Conservation (phyloP, 2,797 vertebrate genomes). For the Sebastes hubbsi region DNA sequence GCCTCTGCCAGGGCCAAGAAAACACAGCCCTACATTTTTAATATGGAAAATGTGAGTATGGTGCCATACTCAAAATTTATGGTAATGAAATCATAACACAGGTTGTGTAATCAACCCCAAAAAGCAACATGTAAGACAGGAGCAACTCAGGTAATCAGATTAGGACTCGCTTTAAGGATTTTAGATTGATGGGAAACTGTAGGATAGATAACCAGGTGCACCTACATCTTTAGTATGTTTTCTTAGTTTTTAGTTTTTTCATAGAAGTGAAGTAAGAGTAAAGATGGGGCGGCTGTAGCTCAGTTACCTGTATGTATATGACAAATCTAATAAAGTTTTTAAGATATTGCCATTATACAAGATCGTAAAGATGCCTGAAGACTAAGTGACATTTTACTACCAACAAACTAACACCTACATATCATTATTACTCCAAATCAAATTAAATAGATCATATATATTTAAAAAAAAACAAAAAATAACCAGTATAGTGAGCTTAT, state of each 20-base stretch:
- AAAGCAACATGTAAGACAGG: conserved; percentile 10
- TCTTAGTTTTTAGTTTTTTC: not conserved
- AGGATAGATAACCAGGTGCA: not conserved
- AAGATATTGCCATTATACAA: not conserved
- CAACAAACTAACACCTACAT: not conserved
- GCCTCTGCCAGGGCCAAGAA: conserved; percentile 40
- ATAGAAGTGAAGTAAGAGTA: not conserved
- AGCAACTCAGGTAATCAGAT: conserved; percentile 15
- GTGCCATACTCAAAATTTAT: conserved; percentile 51
- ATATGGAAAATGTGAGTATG: conserved; percentile 64
- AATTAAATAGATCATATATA: not conserved
- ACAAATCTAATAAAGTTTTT: too few relatives aligned
- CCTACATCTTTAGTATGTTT: not conserved
- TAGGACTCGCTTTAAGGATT: conserved; percentile 7
- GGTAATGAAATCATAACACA: conserved; percentile 64
- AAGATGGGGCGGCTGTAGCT: not conserved
- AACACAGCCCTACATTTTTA: conserved; percentile 40
- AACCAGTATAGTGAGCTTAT: not conserved
- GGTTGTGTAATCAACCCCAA: conserved; percentile 34
- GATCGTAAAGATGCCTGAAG: not conserved
- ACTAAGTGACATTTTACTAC: not conserved
- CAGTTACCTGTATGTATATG: too few relatives aligned
- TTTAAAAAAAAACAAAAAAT: not conserved
- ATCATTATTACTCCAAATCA: not conserved
- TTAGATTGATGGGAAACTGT: conserved; percentile 6